phyloP scores from a whole-genome alignment of 2,113 vertebrate species.

The Laterallus jamaicensis region DNA sequence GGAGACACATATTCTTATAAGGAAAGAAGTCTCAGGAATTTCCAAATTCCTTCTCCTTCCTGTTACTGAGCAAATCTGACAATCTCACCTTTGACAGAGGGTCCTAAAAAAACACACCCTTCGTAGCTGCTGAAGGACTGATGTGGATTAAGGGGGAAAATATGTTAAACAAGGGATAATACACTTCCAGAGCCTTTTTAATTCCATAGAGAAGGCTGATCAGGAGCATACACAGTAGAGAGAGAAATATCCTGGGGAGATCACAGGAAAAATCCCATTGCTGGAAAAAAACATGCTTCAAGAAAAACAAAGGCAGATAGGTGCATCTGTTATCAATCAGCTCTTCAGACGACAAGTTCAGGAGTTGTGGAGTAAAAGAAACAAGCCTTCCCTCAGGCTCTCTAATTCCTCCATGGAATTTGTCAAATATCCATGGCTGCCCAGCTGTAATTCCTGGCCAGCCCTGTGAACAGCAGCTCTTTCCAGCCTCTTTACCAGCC shows the following conservation, averaged over 20 bases:
- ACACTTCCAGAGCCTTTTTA: background rate
- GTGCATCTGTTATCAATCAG: constrained; percentile 65
- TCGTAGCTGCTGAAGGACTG: background rate
- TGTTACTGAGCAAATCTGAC: background rate
- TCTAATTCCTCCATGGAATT: constrained; percentile 38
- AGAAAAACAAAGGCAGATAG: constrained; percentile 28
- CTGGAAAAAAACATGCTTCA: background rate
- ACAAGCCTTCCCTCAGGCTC: constrained; percentile 4
- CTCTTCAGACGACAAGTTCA: background rate
- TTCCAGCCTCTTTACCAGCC: background rate
- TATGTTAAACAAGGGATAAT: background rate
- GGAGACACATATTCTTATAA: background rate
- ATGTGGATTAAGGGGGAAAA: background rate
- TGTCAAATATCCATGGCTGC: background rate
- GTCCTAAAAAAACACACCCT: background rate
- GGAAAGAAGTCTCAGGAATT: background rate
- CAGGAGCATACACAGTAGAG: background rate
- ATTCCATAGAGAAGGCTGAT: background rate
- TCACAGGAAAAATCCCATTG: constrained; percentile 10
- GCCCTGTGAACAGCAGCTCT: background rate
- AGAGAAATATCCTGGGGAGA: constrained; percentile 16
- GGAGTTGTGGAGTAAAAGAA: background rate
- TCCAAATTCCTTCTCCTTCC: background rate
- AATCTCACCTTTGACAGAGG: background rate
- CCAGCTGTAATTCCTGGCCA: background rate